These are phyloP conservation scores for Thomomys bottae DNA, from an alignment of 2,113 vertebrate species.

Conservation along the genomic window DNA sequence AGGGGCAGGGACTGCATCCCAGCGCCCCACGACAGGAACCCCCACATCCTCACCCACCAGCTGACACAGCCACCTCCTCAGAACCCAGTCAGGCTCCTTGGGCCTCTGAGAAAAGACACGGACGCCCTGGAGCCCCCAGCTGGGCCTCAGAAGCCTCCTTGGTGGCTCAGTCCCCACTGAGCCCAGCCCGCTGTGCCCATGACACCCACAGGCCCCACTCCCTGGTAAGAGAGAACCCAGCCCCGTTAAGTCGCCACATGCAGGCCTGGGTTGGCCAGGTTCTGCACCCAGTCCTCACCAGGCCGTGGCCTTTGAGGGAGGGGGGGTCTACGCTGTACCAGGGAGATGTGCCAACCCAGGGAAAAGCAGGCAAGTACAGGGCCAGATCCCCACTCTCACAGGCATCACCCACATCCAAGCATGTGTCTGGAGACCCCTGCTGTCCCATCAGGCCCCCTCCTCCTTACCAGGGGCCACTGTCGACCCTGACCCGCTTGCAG, in stretches of 20 bases:
- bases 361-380: no score
- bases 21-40: accelerated
- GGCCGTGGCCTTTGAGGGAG: background rate
- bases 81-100: no score
- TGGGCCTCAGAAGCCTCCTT: no score
- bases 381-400: no score
- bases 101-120: background rate
- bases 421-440: no score
- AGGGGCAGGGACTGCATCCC: background rate
- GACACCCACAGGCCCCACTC: background rate
- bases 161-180: accelerated
- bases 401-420: no score
- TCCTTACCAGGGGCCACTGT: no score
- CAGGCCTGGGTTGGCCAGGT: background rate
- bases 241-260: no score
- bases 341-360: background rate
- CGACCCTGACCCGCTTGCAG: no score
- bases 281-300: background rate
- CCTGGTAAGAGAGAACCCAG: background rate
- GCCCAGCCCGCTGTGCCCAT: accelerated
- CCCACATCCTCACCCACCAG: background rate
- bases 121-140: background rate
- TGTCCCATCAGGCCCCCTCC: no score
- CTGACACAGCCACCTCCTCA: background rate
- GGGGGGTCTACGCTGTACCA: background rate